Conservation (phyloP, 2,888 invertebrate genomes). For the Leptopterna dolabrata region DNA sequence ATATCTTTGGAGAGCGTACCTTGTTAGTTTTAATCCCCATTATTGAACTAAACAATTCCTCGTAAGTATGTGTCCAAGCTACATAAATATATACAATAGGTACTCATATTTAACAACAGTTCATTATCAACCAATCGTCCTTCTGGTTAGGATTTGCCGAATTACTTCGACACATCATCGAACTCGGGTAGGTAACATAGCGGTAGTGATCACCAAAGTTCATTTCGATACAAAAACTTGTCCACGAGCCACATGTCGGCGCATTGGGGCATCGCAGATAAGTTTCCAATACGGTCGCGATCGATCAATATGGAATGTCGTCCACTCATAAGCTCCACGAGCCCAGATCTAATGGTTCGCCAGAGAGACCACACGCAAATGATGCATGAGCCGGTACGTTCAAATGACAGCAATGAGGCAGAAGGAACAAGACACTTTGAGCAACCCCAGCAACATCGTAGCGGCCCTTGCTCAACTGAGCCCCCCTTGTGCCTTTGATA, state of each 20-base stretch:
- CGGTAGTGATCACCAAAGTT: too few species aligned
- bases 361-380: slow-evolving; percentile 47
- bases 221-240: background rate
- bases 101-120: too few species aligned
- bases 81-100: too few species aligned
- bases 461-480: slow-evolving; percentile 40
- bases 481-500: slow-evolving; percentile 10
- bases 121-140: too few species aligned
- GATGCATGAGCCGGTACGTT: slow-evolving; percentile 46
- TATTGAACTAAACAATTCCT: too few species aligned
- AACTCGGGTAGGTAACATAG: too few species aligned
- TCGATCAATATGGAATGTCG: slow-evolving; percentile 37
- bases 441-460: slow-evolving; percentile 6
- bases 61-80: too few species aligned
- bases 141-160: too few species aligned
- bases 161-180: too few species aligned
- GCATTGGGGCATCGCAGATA: slow-evolving; percentile 18
- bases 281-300: slow-evolving; percentile 44
- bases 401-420: slow-evolving; percentile 54
- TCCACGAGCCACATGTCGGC: background rate
- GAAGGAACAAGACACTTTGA: slow-evolving; percentile 45
- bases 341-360: slow-evolving; percentile 36
- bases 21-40: too few species aligned
- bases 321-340: background rate
- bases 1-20: too few species aligned